Evolutionary conservation across 2,797 vertebrate genomes (phyloP), one percentile per base, ranked within the genome.

Genomic region (Silurus aristotelis): DNA sequence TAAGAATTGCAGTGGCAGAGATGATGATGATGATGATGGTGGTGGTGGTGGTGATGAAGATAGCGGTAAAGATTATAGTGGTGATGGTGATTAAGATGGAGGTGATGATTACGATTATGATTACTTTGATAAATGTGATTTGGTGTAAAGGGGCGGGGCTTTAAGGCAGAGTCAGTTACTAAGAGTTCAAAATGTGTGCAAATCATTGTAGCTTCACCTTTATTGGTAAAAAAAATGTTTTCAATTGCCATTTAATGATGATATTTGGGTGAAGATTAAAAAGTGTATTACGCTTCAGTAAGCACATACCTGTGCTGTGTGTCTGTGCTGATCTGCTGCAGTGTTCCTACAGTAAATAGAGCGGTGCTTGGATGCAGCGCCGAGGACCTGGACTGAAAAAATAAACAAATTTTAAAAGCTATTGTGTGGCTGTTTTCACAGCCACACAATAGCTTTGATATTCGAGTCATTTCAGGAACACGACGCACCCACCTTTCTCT

Each of bases 401-500:
- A 52, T 7, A 52, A 60, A n/a, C n/a, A n/a, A n/a, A n/a, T n/a
- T n/a, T n/a, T n/a, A n/a, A n/a, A n/a, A n/a, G n/a, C n/a, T n/a
- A n/a, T n/a, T n/a, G n/a, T n/a, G n/a, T n/a, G n/a, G n/a, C n/a
- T n/a, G 38, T 14, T 61, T 75, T 8, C 22, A 4, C 9, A 31
- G 15, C 55, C 12, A 58, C 7, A 79, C 5, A 8, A 25, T 2
- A 43, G 64, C 25, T 1, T 56, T 38, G 9, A 12, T 38, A 22
- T 19, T 70, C 9, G 17, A 72, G 55, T 38, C 9, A 9, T 58
- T n/a, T n/a, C 13, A n/a, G 31, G 0, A 3, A 82, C 12, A 8
- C 12, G 5, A 81, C 56, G 5, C 58, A 64, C 87, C 10, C 58
- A 94, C 94, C 92, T 90, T 94, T 95, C 84, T 94, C 94, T 89